Conservation (phyloP, 2,113 vertebrate genomes). For the Sorex fumeus region DNA sequence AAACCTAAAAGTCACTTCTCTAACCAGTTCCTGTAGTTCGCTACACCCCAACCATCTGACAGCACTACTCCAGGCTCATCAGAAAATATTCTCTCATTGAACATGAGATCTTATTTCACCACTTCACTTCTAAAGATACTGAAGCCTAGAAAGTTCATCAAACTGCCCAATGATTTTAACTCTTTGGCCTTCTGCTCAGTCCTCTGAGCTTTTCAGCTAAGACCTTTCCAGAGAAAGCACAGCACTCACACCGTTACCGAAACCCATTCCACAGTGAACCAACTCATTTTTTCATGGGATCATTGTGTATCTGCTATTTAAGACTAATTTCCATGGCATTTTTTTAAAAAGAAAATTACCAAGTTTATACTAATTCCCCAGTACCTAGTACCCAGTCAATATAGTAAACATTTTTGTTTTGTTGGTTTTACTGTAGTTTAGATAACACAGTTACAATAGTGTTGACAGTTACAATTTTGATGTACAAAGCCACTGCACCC, state of each 20-base stretch:
- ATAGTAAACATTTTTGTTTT: not conserved
- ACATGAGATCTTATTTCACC: not conserved
- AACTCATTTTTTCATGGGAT: slow-evolving; percentile 41
- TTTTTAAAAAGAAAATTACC: slow-evolving; percentile 48
- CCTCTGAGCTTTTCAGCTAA: not conserved
- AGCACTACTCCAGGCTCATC: not conserved
- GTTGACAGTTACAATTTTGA: not conserved
- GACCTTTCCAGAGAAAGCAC: not conserved
- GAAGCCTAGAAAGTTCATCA: slow-evolving; percentile 51
- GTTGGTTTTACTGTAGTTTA: no score
- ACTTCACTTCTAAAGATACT: not conserved
- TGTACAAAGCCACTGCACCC: not conserved
- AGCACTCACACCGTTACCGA: not conserved
- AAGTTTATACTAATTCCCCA: slow-evolving; percentile 7
- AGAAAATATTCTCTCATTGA: not conserved
- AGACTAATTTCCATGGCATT: slow-evolving; percentile 20
- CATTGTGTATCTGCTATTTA: not conserved
- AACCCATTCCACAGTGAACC: slow-evolving; percentile 25
- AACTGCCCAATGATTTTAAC: slow-evolving; percentile 1
- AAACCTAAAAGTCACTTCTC: not conserved
- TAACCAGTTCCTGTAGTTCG: not conserved
- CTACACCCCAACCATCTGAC: not conserved
- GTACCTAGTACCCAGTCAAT: not conserved
- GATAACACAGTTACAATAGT: not conserved
- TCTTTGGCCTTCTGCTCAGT: not conserved